These are phyloP conservation scores for Cricetomys ansorgei DNA, from an alignment of 2,113 vertebrate species.

Conservation along the genomic window DNA sequence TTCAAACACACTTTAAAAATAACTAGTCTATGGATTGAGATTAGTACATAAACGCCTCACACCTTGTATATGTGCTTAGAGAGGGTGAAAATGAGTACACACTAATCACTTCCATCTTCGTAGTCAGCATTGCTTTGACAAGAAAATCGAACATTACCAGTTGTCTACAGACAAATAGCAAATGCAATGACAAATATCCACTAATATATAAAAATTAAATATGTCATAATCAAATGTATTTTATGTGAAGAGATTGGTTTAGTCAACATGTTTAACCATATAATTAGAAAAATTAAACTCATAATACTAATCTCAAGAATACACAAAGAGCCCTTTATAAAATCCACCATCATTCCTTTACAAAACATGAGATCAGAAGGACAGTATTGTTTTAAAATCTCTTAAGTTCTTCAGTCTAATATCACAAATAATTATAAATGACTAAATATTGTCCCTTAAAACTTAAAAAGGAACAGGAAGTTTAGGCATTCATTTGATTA, in stretches of 20 bases:
- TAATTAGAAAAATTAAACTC: background rate
- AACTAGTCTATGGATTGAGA: background rate
- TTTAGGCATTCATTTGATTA: background rate
- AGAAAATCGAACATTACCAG: background rate
- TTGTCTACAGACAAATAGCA: background rate
- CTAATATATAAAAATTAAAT: background rate
- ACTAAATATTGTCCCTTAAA: background rate
- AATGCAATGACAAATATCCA: background rate
- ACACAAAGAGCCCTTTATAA: background rate
- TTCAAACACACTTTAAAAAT: background rate
- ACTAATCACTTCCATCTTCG: background rate
- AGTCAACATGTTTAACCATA: background rate
- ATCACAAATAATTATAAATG: background rate
- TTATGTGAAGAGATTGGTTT: background rate
- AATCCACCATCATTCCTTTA: background rate
- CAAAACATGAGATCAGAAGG: background rate
- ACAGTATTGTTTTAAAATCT: background rate
- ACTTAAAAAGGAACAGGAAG: background rate
- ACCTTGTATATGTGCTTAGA: background rate
- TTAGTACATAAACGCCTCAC: background rate
- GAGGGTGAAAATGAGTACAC: background rate
- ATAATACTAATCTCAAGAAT: background rate
- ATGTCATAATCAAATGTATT: background rate
- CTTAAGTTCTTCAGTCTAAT: background rate
- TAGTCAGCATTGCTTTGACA: background rate